Base-by-base conservation (phyloP, 2,888 invertebrate genomes). In the Eretmocerus hayati region DNA sequence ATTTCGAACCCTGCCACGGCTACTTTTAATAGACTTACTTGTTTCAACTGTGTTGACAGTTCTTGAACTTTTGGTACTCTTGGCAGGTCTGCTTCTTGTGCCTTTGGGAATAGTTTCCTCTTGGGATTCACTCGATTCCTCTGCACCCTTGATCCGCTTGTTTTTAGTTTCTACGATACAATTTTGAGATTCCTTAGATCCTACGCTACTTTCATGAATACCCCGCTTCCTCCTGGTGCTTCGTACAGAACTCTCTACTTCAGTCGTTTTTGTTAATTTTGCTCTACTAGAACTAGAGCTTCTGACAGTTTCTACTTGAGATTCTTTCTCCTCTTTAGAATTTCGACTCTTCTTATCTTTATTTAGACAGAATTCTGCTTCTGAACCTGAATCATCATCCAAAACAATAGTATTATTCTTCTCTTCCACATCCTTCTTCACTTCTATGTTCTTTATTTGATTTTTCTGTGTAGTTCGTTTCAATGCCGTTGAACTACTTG, bases 371-470 rank as follows among this genome's bases (percentile, higher is more conserved):
- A 9, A 11, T 26, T 9, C 26, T 1, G 11, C 8, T 26, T 26
- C 26, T 26, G 26, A 11, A 22, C 45, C 44, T 23, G 38, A 30
- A 50, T 50, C 31, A 18, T 35, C 41, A 37, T 49, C 41, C 31
- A 33, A 22, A 19, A 37, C n/a, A 33, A 22, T n/a, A 30, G 39
- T 30, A 39, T 2, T 1, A 21, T 18, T 18, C 23, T 42, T 42
- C 23, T 33, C 36, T 15, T 6, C 8, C 15, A 18, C 13, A 3
- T 21, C n/a, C 21, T 42, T 20, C 23, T 43, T 33, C 1, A 39
- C 4, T 3, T 30, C 13, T 20, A 9, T 15, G 20, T 32, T 4
- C 30, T 43, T 48, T 18, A 35, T 43, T 23, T 31, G 20, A n/a
- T n/a, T n/a, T n/a, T n/a, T n/a, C n/a, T n/a, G n/a, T n/a, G n/a